Evolutionary conservation across 2,888 invertebrate genomes (phyloP), one percentile per base, ranked within the genome.

Genomic region (Orgyia antiqua): DNA sequence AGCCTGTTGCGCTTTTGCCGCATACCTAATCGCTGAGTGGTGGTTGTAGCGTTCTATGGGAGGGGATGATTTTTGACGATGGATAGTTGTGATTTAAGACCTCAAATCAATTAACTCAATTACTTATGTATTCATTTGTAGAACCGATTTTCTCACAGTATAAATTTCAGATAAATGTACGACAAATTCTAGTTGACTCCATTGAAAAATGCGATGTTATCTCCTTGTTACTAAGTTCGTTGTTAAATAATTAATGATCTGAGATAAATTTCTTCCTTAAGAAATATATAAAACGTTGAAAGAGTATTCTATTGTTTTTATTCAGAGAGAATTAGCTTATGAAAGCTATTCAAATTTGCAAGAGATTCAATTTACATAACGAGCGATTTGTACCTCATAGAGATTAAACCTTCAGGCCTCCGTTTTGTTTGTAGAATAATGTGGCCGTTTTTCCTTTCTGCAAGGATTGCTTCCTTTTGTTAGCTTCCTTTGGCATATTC

Each of bases 361-460:
- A 75, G 71, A 77, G 76, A 76, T 80, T 77, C 74, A 75, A 84
- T 84, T 83, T 80, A 71, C 82, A 82, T 84, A 79, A 82, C 78
- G 77, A 75, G 75, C 79, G 73, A 82, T 84, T 79, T 79, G 77
- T 82, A 78, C 74, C 71, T 73, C 65, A 68, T 67, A 64, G 69
- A 73, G 71, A 74, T 74, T 73, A 71, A 71, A 68, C 66, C 69
- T 62, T 66, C 63, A 63, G 59, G 44, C 57, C 53, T 44, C 59
- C 59, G 61, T 62, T 52, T 59, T 72, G 70, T 73, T 74, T 67
- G 66, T 47, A 46, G 56, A 58, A 61, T 57, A 60, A 58, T 48
- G 55, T 42, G 35, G 40, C 45, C 51, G 59, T 66, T 71, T 65
- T 64, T 57, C 56, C 58, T 40, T 41, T 38, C 38, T 33, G 29